Conservation (phyloP, 2,888 invertebrate species). For the Diarsia dahlii region DNA sequence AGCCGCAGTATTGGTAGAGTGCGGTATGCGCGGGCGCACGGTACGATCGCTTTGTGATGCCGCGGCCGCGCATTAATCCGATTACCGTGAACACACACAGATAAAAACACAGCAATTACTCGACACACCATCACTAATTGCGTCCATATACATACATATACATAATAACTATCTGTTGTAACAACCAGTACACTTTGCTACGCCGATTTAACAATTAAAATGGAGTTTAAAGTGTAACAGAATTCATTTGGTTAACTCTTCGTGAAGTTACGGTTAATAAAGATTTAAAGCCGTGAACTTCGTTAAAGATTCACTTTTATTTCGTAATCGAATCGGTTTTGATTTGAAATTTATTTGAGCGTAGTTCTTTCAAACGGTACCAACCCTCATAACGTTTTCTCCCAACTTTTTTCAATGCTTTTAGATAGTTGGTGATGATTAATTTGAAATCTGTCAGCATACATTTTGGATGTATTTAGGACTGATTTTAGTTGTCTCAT, state of each 20-base stretch:
- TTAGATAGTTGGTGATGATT: not conserved
- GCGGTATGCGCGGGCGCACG: constrained; percentile 59
- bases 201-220: constrained; percentile 56
- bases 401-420: not conserved
- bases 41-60: constrained; percentile 53
- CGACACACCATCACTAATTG: constrained; percentile 59
- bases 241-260: constrained; percentile 42
- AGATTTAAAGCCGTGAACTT: constrained; percentile 28
- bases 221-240: constrained; percentile 57
- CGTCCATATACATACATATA: constrained; percentile 4
- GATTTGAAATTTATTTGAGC: not conserved
- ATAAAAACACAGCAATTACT: constrained; percentile 61
- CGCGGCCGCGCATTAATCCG: constrained; percentile 64
- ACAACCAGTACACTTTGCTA: constrained; percentile 14
- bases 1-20: constrained; percentile 37
- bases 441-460: not conserved
- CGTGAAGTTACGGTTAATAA: constrained; percentile 33
- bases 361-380: not conserved
- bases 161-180: not conserved
- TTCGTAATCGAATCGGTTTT: constrained; percentile 29
- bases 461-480: not conserved
- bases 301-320: constrained; percentile 20
- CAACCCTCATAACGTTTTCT: not conserved
- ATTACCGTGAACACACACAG: constrained; percentile 65
- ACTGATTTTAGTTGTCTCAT: not conserved